A percentile compares a stretch with the other conserved stretches of the same genome.
phyloP scores from a whole-genome alignment of 2,888 invertebrate genomes.

The Campoplex nolae region DNA sequence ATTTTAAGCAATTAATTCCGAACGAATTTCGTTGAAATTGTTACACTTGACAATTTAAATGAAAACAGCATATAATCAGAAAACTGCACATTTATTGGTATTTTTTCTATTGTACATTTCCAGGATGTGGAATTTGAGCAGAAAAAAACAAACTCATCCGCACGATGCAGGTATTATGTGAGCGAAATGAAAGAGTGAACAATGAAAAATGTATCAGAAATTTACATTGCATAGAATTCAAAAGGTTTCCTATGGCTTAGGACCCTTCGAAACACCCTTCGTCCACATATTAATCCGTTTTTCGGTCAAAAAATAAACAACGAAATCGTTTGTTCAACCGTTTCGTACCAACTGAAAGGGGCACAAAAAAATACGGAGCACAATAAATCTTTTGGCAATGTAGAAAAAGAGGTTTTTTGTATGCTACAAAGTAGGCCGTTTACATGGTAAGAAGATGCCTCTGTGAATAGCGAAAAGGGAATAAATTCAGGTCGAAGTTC shows the following conservation, averaged over 20 bases:
- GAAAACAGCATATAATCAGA: too few relatives aligned
- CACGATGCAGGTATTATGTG: not conserved
- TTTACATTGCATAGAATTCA: not conserved
- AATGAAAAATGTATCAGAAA: not conserved
- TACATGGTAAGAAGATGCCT: constrained; percentile 5
- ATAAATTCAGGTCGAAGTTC: constrained; percentile 10
- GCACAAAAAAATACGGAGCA: not conserved
- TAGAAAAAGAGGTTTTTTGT: not conserved
- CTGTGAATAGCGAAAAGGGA: not conserved
- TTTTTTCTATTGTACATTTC: too few relatives aligned
- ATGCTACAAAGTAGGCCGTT: not conserved
- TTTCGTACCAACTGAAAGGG: not conserved
- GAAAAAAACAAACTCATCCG: not conserved
- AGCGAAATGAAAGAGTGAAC: not conserved
- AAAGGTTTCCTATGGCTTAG: not conserved
- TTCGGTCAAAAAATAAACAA: not conserved
- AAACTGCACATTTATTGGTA: too few relatives aligned
- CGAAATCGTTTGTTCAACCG: not conserved
- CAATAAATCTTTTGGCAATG: constrained; percentile 3
- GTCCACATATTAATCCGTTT: not conserved
- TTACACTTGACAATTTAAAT: too few relatives aligned
- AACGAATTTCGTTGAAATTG: too few relatives aligned
- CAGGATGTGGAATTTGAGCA: too few relatives aligned
- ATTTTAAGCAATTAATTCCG: too few relatives aligned
- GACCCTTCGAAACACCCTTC: too few relatives aligned